Conservation (phyloP, 2,797 vertebrate genomes). For the Hoplostethus mediterraneus region DNA sequence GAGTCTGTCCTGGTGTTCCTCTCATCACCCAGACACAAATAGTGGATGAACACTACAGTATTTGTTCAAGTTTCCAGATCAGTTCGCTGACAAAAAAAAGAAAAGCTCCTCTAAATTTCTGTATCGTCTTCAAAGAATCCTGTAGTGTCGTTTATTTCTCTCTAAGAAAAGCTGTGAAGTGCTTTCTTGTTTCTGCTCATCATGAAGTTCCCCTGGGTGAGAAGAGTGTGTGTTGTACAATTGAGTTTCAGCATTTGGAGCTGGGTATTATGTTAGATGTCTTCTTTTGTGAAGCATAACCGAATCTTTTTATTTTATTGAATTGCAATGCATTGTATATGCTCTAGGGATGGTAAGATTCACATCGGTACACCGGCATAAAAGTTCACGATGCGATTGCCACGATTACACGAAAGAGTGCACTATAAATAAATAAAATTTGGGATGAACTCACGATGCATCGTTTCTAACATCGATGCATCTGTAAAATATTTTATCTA, state of each 20-base stretch:
- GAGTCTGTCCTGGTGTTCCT: constrained; percentile 10
- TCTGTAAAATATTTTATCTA: too few species aligned
- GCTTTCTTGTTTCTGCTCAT: constrained; percentile 9
- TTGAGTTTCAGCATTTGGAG: constrained; percentile 3
- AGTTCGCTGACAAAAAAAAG: not conserved
- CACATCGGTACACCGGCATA: too few species aligned
- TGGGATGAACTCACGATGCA: too few species aligned
- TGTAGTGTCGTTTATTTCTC: not conserved
- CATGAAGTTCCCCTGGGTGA: constrained; percentile 23
- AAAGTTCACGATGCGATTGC: too few species aligned
- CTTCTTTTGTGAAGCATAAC: too few species aligned
- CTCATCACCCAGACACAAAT: not conserved
- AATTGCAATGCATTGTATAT: too few species aligned
- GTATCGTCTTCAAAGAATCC: not conserved
- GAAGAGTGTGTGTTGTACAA: constrained; percentile 24
- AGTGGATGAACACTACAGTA: not conserved
- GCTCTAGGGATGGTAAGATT: too few species aligned
- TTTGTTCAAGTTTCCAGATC: constrained; percentile 17
- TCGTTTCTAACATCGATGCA: too few species aligned
- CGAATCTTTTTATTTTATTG: constrained; percentile 26
- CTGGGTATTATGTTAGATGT: not conserved
- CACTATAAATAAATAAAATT: too few species aligned
- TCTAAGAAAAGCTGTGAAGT: not conserved
- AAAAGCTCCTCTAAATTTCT: not conserved
- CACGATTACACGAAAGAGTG: too few species aligned